Percentiles rank a stretch among this genome's conserved stretches.
Evolutionary conservation across 2,113 vertebrate species (phyloP).

Genomic region (Tylochromis polylepis): DNA sequence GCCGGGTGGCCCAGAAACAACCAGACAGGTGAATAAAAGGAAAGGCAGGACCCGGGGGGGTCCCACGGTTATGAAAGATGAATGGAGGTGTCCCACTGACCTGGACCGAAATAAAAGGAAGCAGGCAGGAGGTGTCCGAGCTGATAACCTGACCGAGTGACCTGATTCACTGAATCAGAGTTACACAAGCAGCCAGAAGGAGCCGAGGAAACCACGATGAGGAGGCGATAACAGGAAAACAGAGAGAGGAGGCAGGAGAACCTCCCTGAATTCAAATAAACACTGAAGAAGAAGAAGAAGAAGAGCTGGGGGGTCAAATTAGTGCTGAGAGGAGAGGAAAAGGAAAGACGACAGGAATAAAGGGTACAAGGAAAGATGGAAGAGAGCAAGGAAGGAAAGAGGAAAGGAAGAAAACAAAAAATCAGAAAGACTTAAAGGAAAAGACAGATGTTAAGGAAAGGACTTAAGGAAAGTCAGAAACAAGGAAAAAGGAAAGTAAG

Average conservation of each 20-base stretch:
- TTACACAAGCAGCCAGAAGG: conserved; percentile 10
- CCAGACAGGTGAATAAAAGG: not conserved
- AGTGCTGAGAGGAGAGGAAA: not conserved
- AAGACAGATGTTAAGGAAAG: not conserved
- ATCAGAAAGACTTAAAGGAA: not conserved
- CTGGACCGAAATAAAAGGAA: not conserved
- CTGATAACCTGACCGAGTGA: not conserved
- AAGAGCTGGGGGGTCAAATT: no score
- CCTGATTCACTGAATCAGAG: not conserved
- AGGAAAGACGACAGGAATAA: not conserved
- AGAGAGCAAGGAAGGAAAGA: not conserved
- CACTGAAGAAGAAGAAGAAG: not conserved
- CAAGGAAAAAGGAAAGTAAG: not conserved
- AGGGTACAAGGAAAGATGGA: not conserved
- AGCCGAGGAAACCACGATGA: not conserved
- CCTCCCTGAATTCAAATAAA: not conserved
- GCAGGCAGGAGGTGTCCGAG: not conserved
- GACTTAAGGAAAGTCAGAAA: not conserved
- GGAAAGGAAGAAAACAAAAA: not conserved
- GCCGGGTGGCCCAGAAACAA: not conserved
- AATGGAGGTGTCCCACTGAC: conserved; percentile 41
- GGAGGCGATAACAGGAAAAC: not conserved
- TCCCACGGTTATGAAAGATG: not conserved
- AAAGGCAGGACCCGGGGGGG: not conserved
- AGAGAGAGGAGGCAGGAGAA: not conserved